These are phyloP conservation scores for Bursaphelenchus mucronatus DNA, from an alignment of 1,140 invertebrate genomes.

Conservation along the genomic window DNA sequence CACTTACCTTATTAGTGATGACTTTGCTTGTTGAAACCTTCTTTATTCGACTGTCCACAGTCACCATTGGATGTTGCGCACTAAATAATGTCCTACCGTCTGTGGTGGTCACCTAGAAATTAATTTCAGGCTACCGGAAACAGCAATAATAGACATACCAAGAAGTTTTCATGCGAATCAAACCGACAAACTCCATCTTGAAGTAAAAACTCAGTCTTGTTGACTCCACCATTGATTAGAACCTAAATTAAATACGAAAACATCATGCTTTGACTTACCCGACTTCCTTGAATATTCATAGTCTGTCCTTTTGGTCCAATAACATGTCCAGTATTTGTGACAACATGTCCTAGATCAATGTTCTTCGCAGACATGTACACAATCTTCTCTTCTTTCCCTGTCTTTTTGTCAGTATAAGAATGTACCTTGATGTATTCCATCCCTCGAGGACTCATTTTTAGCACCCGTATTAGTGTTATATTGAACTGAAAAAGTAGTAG, in stretches of 20 bases:
- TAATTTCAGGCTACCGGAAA: conserved; percentile 2
- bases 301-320: conserved; percentile 31
- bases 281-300: conserved; percentile 35
- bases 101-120: conserved; percentile 30
- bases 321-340: conserved; percentile 49
- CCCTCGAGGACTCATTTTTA: conserved; percentile 40
- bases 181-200: conserved; percentile 46
- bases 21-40: conserved; percentile 40
- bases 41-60: conserved; percentile 44
- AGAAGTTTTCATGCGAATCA: conserved; percentile 38
- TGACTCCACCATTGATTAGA: conserved; percentile 31
- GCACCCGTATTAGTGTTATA: conserved; percentile 37
- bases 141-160: conserved; percentile 27
- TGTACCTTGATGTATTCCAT: conserved; percentile 42
- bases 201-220: conserved; percentile 35
- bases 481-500: conserved; percentile 24
- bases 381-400: conserved; percentile 33
- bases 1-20: conserved; percentile 47
- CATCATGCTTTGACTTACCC: conserved; percentile 17
- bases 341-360: conserved; percentile 46
- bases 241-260: conserved; percentile 32
- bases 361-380: conserved; percentile 48
- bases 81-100: conserved; percentile 47
- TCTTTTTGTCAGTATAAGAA: conserved; percentile 41
- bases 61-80: conserved; percentile 41